Percentiles rank a stretch among this genome's conserved stretches.
phyloP scores from a whole-genome alignment of 2,888 invertebrate genomes.

The Rugalucina vietnamica region DNA sequence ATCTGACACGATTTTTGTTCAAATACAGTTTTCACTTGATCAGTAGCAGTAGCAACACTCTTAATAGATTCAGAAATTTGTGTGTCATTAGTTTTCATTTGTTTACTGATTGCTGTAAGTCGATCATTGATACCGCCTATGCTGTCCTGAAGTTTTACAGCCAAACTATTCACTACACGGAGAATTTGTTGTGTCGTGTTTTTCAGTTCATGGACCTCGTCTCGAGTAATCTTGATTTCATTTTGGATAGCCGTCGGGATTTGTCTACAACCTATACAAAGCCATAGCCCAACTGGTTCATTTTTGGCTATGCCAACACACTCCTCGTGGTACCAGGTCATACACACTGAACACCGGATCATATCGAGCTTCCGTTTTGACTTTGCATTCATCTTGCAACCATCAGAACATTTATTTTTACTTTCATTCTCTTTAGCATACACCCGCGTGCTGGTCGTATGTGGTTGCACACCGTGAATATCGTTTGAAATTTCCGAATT shows the following conservation, averaged over 20 bases:
- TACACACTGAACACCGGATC: too few species aligned
- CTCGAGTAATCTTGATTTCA: neutral
- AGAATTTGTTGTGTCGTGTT: neutral
- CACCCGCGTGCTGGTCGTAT: too few species aligned
- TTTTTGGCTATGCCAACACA: too few species aligned
- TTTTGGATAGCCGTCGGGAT: neutral
- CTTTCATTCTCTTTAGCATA: too few species aligned
- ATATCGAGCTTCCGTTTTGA: too few species aligned
- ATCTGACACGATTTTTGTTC: neutral
- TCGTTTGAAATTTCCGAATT: too few species aligned
- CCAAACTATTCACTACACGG: neutral
- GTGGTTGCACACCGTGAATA: too few species aligned
- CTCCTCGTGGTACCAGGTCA: too few species aligned
- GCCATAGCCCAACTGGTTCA: too few species aligned
- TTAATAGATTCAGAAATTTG: neutral
- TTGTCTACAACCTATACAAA: too few species aligned
- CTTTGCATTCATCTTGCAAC: too few species aligned
- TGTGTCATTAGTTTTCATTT: neutral
- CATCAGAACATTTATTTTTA: too few species aligned
- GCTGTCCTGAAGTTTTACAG: neutral
- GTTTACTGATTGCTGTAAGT: neutral
- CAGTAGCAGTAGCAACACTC: neutral
- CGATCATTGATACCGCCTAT: neutral
- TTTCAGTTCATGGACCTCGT: neutral
- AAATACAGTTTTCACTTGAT: neutral